These are phyloP conservation scores for Diachasma alloeum DNA, from an alignment of 1,140 invertebrate species.

Conservation along the genomic window DNA sequence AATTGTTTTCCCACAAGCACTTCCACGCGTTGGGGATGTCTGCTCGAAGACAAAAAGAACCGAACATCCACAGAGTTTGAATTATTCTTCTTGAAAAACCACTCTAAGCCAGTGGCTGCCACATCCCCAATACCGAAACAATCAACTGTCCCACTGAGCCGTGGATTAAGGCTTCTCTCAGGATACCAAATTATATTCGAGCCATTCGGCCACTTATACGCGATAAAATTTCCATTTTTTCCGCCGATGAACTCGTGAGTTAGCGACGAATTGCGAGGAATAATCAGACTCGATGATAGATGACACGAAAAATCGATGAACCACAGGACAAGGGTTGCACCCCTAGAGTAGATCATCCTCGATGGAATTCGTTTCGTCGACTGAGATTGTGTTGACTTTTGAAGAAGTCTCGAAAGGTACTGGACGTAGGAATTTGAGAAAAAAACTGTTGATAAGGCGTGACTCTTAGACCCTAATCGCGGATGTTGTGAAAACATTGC, in stretches of 20 bases:
- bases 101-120: slow-evolving; percentile 38
- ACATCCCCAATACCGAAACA: slow-evolving; percentile 51
- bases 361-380: too few species aligned
- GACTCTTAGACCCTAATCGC: too few species aligned
- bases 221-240: neutral
- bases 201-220: neutral
- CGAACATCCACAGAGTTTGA: slow-evolving; percentile 46
- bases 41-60: slow-evolving; percentile 52
- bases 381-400: too few species aligned
- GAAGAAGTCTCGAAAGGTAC: too few species aligned
- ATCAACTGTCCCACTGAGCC: slow-evolving; percentile 36
- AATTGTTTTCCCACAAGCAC: slow-evolving; percentile 63
- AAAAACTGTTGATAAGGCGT: too few species aligned
- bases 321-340: too few species aligned
- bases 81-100: slow-evolving; percentile 41
- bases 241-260: neutral
- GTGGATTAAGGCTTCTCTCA: neutral
- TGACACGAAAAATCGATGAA: too few species aligned
- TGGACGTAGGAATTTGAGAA: too few species aligned
- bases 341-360: too few species aligned
- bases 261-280: too few species aligned
- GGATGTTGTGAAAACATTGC: too few species aligned
- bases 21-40: slow-evolving; percentile 38
- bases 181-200: neutral
- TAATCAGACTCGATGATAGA: too few species aligned